A percentile compares a stretch with the other conserved stretches of the same genome.
Conservation (phyloP, 1,140 invertebrate genomes). For the Bombus waltoni region DNA sequence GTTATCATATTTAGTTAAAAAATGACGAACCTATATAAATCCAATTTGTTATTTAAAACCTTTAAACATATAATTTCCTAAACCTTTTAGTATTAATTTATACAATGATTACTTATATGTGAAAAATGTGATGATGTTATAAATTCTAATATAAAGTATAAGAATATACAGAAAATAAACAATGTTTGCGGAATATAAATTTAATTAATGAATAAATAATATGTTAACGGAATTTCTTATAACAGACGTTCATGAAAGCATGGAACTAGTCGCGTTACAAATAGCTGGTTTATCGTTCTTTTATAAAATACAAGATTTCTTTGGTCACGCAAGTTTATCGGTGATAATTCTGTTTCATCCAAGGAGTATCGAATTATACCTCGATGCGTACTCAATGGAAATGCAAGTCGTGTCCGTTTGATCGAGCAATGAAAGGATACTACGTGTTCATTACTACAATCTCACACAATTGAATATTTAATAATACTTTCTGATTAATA, state of each 20-base stretch:
- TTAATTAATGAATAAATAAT: not conserved
- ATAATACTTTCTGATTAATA: too few relatives aligned
- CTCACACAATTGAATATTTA: not conserved
- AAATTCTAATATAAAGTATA: too few relatives aligned
- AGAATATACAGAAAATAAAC: too few relatives aligned
- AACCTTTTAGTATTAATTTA: too few relatives aligned
- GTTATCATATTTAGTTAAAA: not conserved
- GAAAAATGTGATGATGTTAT: too few relatives aligned
- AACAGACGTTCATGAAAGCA: too few relatives aligned
- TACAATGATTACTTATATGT: too few relatives aligned
- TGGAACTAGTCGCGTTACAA: too few relatives aligned
- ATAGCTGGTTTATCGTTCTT: constrained; percentile 16
- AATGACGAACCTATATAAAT: not conserved
- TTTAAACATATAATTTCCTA: not conserved
- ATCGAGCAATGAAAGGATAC: not conserved
- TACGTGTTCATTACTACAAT: not conserved
- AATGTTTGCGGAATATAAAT: not conserved
- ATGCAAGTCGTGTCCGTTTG: not conserved
- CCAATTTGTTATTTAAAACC: not conserved
- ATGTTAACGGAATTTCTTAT: not conserved
- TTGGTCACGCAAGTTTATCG: constrained; percentile 43
- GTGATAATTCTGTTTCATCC: not conserved
- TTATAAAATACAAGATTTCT: constrained; percentile 5
- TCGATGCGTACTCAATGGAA: not conserved
- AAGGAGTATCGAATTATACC: not conserved